Percentiles rank a stretch among this genome's conserved stretches.
phyloP scores from a whole-genome alignment of 2,888 invertebrate genomes.

The Troides oblongomaculatus region DNA sequence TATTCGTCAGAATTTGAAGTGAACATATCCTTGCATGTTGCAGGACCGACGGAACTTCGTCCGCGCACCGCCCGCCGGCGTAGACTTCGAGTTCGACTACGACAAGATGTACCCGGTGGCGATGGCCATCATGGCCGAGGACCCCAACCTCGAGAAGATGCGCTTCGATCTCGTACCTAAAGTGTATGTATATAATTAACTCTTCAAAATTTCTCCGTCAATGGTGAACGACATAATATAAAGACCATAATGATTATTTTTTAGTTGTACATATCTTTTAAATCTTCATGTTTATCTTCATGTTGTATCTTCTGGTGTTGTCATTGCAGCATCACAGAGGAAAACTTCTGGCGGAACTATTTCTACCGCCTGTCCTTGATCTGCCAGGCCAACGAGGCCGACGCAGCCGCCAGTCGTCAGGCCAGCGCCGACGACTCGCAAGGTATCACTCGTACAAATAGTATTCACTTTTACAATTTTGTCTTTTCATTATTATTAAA shows the following conservation, averaged over 20 bases:
- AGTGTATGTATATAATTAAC: constrained; percentile 88
- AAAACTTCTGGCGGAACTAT: constrained; percentile 99
- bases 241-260: too few relatives aligned
- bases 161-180: constrained; percentile 99
- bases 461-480: neutral
- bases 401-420: constrained; percentile 75
- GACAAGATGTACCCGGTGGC: constrained; percentile 96
- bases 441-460: constrained; percentile 58
- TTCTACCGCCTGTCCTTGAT: constrained; percentile 99
- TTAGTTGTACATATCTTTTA: too few relatives aligned
- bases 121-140: constrained; percentile 95
- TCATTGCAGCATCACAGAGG: constrained; percentile 91
- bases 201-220: too few relatives aligned
- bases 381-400: constrained; percentile 96
- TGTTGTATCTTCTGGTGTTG: too few relatives aligned
- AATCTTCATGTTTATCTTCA: too few relatives aligned
- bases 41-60: constrained; percentile 98
- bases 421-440: constrained; percentile 79
- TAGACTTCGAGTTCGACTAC: constrained; percentile 97
- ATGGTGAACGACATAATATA: too few relatives aligned
- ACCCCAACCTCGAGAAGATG: constrained; percentile 98
- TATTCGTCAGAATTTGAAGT: too few relatives aligned
- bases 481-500: too few relatives aligned
- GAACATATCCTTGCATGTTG: constrained; percentile 28
- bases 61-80: constrained; percentile 96